Base-by-base conservation (phyloP, 2,797 vertebrate species). In the Sebastes diaconus region DNA sequence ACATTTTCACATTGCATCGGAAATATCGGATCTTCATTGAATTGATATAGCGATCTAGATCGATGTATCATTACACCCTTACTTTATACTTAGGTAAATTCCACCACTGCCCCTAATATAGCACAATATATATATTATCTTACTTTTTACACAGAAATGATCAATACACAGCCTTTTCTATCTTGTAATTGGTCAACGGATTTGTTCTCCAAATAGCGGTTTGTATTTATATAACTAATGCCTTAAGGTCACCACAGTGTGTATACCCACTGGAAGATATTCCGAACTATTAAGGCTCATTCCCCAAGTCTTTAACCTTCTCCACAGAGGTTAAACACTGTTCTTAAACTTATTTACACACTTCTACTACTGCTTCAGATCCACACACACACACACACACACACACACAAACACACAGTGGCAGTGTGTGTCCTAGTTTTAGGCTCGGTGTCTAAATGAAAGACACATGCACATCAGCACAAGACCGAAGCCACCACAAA, bases 371-470 rank as follows among this genome's bases (percentile, higher is more conserved):
- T 63, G 14, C 34, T 50, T 46, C 57, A 74, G 46, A 10, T 46
- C 3, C 22, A 29, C 42, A 52, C 8, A 73, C 60, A 58, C 60
- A 52, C 52, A 46, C 69, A 55, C 52, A 70, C 74, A 59, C 42
- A 52, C 29, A 29, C 39, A 52, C 8, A 73, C 52, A 71, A 72
- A 60, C 42, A 63, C 52, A 27, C n/a, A 80, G 36, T 36, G 12
- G n/a, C 54, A 65, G 65, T 80, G 75, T 58, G 12, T 90, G 80
- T 77, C 66, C 79, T 60, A 75, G 77, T 83, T 82, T 39, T 14
- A 42, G 25, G 11, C 65, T 82, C 12, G 36, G 42, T 75, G 58
- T 72, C 71, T 74, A 81, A 91, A 89, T 91, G 61, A 88, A 84
- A 85, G 77, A 84, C 85, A 83, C 73, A 73, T 85, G 88, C 61